These are phyloP conservation scores for Epizoanthus stellaris DNA, from an alignment of 92 coral and sea anemone genomes.

Conservation along the genomic window DNA sequence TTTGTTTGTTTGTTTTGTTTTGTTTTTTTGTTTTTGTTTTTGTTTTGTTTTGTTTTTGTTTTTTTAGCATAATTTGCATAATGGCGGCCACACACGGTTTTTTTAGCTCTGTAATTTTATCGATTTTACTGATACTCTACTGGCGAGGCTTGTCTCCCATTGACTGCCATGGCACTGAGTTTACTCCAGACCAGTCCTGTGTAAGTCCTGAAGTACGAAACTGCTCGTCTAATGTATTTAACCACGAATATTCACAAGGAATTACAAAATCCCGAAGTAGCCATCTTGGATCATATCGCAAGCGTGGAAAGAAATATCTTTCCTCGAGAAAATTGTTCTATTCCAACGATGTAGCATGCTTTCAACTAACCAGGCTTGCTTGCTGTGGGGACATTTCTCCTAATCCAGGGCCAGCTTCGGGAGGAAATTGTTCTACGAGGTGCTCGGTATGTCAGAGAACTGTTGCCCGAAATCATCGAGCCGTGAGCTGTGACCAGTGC, in stretches of 20 bases:
- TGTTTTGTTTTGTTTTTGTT: too few relatives aligned
- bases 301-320: conserved; percentile 1
- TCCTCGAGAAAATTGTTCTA: background rate
- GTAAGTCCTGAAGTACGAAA: background rate
- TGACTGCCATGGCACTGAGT: background rate
- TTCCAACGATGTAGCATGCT: conserved; percentile 12
- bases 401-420: background rate
- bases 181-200: background rate
- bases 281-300: background rate
- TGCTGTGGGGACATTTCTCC: conserved; percentile 37
- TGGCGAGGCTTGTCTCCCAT: background rate
- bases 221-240: background rate
- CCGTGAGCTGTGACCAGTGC: conserved; percentile 51
- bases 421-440: background rate
- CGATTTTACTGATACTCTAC: background rate
- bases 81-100: too few relatives aligned
- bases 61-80: too few relatives aligned
- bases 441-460: conserved; percentile 49
- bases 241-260: background rate
- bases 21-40: too few relatives aligned
- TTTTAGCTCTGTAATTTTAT: background rate
- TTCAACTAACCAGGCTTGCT: conserved; percentile 21
- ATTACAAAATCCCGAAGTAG: background rate
- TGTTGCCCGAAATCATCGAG: conserved; percentile 58
- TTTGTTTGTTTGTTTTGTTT: too few relatives aligned